Percentiles rank a stretch among this genome's conserved stretches.
Evolutionary conservation across 1,140 invertebrate species (phyloP).

Genomic region (Caenorhabditis latens): DNA sequence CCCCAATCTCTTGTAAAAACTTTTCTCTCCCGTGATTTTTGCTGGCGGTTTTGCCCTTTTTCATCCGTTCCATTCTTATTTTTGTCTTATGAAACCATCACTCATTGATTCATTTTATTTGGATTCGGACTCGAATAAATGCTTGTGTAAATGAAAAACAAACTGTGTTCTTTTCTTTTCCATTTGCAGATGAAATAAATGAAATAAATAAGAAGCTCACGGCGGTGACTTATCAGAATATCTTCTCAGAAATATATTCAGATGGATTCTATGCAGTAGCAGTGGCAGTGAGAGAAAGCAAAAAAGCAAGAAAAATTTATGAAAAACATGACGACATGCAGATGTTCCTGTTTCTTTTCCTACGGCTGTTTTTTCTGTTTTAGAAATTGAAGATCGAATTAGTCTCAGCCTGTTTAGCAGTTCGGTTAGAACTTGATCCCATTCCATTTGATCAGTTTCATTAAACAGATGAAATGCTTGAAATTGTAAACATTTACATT

Average conservation of each 20-base stretch:
- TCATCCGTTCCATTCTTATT: not conserved
- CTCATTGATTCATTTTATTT: not conserved
- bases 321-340: conserved; percentile 27
- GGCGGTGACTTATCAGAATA: not conserved
- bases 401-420: not conserved
- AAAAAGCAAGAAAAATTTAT: not conserved
- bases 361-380: not conserved
- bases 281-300: not conserved
- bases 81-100: conserved; percentile 13
- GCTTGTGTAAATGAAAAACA: not conserved
- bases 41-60: not conserved
- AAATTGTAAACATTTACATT: not conserved
- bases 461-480: not conserved
- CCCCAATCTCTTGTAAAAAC: conserved; percentile 21
- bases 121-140: not conserved
- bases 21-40: conserved; percentile 9
- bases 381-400: conserved; percentile 48
- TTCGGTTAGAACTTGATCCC: not conserved
- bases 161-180: not conserved
- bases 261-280: not conserved
- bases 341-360: conserved; percentile 29
- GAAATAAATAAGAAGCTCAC: not conserved
- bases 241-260: conserved; percentile 3
- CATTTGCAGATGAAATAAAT: not conserved
- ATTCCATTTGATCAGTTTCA: not conserved